These are phyloP conservation scores for Rhegmatorhina hoffmannsi DNA, from an alignment of 2,113 vertebrate genomes.

Conservation along the genomic window DNA sequence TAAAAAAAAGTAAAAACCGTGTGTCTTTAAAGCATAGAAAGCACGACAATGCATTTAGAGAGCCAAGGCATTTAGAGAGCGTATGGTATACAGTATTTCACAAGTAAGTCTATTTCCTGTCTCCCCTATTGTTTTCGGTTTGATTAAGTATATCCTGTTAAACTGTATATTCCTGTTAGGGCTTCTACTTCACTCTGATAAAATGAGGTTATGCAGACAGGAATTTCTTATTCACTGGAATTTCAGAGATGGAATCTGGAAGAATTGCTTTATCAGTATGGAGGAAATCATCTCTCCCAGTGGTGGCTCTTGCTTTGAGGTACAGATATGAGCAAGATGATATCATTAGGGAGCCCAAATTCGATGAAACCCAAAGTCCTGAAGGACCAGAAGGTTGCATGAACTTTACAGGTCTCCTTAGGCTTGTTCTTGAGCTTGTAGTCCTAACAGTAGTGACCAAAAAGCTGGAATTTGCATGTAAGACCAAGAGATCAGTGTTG, in stretches of 20 bases:
- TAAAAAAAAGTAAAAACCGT: neutral
- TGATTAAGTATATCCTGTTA: conserved; percentile 86
- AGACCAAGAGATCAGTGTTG: fast-evolving
- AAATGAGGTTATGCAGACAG: conserved; percentile 42
- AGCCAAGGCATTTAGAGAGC: conserved; percentile 74
- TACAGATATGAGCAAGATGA: fast-evolving
- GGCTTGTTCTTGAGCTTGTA: neutral
- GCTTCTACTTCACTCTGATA: conserved; percentile 66
- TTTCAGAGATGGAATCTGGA: neutral
- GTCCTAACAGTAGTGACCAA: fast-evolving
- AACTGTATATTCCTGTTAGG: conserved; percentile 83
- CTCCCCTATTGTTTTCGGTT: conserved; percentile 82
- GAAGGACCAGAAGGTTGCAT: neutral
- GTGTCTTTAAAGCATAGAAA: conserved; percentile 49
- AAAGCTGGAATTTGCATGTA: neutral
- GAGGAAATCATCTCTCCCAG: neutral
- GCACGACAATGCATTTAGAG: conserved; percentile 67
- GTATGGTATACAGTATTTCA: conserved; percentile 74
- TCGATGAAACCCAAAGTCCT: neutral
- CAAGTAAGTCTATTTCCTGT: conserved; percentile 78
- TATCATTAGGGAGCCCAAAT: neutral
- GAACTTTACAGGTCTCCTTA: neutral
- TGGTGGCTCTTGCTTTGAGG: neutral
- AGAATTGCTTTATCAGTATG: neutral
- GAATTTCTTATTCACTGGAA: neutral